Percentiles rank a stretch among this genome's conserved stretches.
Conservation (phyloP, 2,797 vertebrate species). For the Pseudotriccus pelzelni region DNA sequence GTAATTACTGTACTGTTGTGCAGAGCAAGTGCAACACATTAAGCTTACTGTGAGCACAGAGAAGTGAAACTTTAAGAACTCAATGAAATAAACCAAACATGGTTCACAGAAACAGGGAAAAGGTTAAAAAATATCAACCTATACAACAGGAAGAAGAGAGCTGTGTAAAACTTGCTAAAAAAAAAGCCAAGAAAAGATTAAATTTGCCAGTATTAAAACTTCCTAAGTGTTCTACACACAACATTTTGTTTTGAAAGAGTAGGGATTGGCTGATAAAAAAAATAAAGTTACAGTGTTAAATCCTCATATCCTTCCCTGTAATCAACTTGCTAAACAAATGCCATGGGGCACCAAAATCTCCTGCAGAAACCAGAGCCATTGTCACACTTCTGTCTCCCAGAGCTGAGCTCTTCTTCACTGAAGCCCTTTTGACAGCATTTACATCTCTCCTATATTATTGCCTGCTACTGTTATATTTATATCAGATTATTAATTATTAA, state of each 20-base stretch:
- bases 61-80: neutral
- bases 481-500: neutral
- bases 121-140: neutral
- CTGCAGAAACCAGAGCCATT: neutral
- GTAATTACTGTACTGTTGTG: neutral
- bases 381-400: neutral
- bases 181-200: neutral
- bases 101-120: neutral
- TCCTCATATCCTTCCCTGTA: neutral
- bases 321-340: neutral
- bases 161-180: neutral
- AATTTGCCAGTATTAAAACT: neutral
- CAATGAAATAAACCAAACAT: neutral
- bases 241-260: neutral
- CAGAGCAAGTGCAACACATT: neutral
- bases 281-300: neutral
- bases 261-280: neutral
- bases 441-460: neutral
- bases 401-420: no score
- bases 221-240: neutral
- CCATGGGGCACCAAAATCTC: neutral
- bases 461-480: neutral
- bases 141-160: neutral
- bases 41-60: neutral
- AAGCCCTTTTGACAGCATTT: rapidly evolving